These are phyloP conservation scores for Chauna torquata DNA, from an alignment of 2,113 vertebrate species.

Conservation along the genomic window DNA sequence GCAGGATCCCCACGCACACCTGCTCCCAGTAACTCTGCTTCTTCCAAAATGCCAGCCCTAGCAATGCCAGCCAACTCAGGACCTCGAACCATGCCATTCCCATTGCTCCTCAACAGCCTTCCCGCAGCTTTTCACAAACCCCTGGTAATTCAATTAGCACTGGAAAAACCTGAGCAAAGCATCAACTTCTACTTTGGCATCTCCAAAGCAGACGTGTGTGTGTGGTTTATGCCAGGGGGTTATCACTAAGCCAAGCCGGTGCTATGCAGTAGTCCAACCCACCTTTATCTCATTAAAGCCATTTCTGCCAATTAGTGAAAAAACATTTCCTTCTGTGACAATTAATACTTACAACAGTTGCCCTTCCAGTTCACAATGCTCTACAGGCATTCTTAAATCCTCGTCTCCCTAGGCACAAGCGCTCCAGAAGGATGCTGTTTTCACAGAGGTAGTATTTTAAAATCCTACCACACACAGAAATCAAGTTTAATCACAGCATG, in stretches of 20 bases:
- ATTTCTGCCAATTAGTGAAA: neutral
- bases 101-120: neutral
- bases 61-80: accelerated
- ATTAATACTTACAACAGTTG: neutral
- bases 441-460: neutral
- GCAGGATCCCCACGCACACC: neutral
- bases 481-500: neutral
- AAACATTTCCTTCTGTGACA: neutral
- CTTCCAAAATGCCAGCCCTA: neutral
- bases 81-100: accelerated
- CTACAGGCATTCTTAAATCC: neutral
- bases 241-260: accelerated
- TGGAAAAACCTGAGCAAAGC: neutral
- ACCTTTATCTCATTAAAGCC: neutral
- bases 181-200: neutral
- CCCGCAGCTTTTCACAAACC: neutral
- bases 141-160: neutral
- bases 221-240: neutral
- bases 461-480: neutral
- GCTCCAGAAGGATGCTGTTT: neutral
- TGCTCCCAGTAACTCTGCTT: neutral
- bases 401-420: accelerated
- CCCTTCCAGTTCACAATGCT: neutral
- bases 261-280: neutral
- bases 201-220: neutral